These are phyloP conservation scores for Onthophagus taurus DNA, from an alignment of 1,140 invertebrate species.

Conservation along the genomic window DNA sequence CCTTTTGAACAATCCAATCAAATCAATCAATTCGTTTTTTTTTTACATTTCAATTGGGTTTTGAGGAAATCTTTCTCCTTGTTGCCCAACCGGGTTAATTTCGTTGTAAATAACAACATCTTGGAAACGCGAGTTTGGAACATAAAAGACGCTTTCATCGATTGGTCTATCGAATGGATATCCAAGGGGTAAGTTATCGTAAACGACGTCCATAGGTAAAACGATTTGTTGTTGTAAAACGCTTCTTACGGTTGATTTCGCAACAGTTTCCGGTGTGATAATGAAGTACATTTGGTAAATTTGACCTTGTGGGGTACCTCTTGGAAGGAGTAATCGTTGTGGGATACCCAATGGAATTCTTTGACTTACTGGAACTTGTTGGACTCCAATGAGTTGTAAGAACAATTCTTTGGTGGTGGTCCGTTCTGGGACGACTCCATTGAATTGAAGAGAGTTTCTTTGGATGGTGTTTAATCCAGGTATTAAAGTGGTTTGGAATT, in stretches of 20 bases:
- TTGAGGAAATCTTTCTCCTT: too few relatives aligned
- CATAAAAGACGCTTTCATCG: constrained; percentile 39
- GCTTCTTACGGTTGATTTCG: neutral
- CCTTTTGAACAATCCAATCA: too few relatives aligned
- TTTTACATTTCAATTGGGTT: too few relatives aligned
- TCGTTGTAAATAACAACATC: constrained; percentile 45
- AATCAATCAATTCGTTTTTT: too few relatives aligned
- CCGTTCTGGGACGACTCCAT: constrained; percentile 51
- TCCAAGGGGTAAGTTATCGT: constrained; percentile 51
- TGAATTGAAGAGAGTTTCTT: constrained; percentile 57
- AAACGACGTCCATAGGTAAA: constrained; percentile 32
- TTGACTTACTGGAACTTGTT: constrained; percentile 22
- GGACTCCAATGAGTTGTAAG: constrained; percentile 45
- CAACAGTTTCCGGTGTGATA: constrained; percentile 36
- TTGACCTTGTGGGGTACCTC: constrained; percentile 49
- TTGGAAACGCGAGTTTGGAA: constrained; percentile 42
- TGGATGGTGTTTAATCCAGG: constrained; percentile 56
- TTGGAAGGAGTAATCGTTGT: constrained; percentile 47
- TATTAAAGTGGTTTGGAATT: constrained; percentile 39
- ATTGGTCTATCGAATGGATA: constrained; percentile 59
- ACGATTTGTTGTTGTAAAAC: neutral
- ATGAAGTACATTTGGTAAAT: constrained; percentile 48
- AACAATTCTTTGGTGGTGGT: constrained; percentile 50
- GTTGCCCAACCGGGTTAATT: constrained; percentile 64
- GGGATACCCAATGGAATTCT: constrained; percentile 10